These are phyloP conservation scores for Micromesistius poutassou DNA, from an alignment of 2,797 vertebrate genomes.

Conservation along the genomic window DNA sequence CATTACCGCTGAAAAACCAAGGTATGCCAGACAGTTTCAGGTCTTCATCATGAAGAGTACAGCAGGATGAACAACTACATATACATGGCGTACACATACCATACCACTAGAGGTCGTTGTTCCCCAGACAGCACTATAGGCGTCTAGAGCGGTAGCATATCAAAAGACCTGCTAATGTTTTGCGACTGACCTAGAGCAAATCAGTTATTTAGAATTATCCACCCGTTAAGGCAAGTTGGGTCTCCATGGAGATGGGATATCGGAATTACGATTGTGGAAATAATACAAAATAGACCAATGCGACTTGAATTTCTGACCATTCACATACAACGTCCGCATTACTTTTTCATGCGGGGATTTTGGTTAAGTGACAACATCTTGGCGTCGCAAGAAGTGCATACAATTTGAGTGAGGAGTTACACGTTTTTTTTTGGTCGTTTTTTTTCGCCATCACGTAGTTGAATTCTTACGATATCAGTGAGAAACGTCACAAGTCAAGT, in stretches of 20 bases:
- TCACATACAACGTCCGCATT: too few species aligned
- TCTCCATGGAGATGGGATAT: too few species aligned
- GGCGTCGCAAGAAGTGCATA: too few species aligned
- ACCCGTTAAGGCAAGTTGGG: too few species aligned
- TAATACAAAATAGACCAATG: too few species aligned
- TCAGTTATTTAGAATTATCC: neutral
- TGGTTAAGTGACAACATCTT: too few species aligned
- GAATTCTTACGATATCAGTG: neutral
- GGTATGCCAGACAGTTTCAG: slow-evolving; percentile 63
- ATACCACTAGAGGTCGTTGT: neutral
- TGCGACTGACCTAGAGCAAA: too few species aligned
- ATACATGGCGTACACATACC: neutral
- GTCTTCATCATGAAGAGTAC: neutral
- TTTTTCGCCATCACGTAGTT: neutral
- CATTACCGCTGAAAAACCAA: slow-evolving; percentile 98
- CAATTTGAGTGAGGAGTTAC: too few species aligned
- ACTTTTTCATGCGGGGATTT: too few species aligned
- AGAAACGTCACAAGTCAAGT: neutral
- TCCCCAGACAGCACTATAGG: neutral
- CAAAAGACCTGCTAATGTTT: neutral
- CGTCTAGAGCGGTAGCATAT: neutral
- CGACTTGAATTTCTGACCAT: too few species aligned
- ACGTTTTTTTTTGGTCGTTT: too few species aligned
- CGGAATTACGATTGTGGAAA: too few species aligned
- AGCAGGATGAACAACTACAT: neutral